Percentiles rank a stretch among this genome's conserved stretches.
phyloP scores from a whole-genome alignment of 2,888 invertebrate genomes.

The Prionchulus punctatus region DNA sequence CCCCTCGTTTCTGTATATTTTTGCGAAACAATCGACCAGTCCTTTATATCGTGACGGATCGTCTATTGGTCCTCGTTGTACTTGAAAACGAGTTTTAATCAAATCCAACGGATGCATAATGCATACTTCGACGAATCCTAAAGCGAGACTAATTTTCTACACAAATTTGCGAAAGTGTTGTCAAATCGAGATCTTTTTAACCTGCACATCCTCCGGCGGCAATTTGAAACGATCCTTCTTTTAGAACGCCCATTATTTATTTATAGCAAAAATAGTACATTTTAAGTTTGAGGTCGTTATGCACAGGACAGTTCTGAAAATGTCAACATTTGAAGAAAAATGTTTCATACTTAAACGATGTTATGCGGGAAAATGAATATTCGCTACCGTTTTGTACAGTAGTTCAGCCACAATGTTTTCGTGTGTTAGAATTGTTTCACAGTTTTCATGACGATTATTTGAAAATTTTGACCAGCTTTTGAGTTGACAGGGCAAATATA shows the following conservation, averaged over 20 bases:
- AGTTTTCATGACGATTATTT: too few species aligned
- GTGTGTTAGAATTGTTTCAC: too few species aligned
- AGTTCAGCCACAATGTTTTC: too few species aligned
- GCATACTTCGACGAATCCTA: conserved; percentile 75
- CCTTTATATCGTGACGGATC: conserved; percentile 53
- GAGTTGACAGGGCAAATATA: too few species aligned
- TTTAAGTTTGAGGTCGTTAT: too few species aligned
- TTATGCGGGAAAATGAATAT: too few species aligned
- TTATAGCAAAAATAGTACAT: too few species aligned
- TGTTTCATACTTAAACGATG: too few species aligned
- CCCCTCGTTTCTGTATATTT: conserved; percentile 74
- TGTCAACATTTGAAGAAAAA: too few species aligned
- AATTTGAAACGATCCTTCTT: conserved; percentile 57
- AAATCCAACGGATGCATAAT: conserved; percentile 90
- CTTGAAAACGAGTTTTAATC: conserved; percentile 71
- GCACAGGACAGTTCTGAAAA: too few species aligned
- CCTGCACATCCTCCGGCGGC: conserved; percentile 77
- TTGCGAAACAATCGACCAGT: conserved; percentile 65
- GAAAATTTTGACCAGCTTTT: too few species aligned
- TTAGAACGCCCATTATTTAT: conserved; percentile 9
- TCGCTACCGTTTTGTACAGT: too few species aligned
- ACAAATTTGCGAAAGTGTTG: conserved; percentile 14
- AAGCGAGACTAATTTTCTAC: conserved; percentile 5
- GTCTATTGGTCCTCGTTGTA: conserved; percentile 44
- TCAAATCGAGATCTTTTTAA: conserved; percentile 17